phyloP scores from a whole-genome alignment of 2,113 vertebrate species.

The Cololabis saira region DNA sequence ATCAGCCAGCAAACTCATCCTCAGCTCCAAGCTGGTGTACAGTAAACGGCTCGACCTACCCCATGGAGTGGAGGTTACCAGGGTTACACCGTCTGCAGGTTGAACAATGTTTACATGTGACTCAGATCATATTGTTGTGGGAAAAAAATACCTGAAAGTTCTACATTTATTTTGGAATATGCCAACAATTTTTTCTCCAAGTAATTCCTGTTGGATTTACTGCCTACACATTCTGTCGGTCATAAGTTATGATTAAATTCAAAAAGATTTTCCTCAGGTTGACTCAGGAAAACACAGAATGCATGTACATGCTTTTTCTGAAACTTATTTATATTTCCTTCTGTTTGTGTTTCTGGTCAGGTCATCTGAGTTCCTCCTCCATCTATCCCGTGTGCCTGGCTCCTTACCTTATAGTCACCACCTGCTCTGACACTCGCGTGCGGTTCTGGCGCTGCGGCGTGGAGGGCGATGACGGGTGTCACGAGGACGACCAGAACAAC shows the following conservation, averaged over 20 bases:
- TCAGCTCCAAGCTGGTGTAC: constrained; percentile 94
- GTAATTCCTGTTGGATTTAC: too few species aligned
- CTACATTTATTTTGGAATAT: too few species aligned
- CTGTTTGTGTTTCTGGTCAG: constrained; percentile 63
- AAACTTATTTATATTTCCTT: background rate
- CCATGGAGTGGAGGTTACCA: constrained; percentile 90
- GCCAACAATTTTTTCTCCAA: too few species aligned
- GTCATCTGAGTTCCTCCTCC: constrained; percentile 97
- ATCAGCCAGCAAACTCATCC: constrained; percentile 97
- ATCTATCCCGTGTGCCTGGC: constrained; percentile 99
- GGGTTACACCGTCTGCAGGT: constrained; percentile 98
- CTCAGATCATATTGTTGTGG: too few species aligned
- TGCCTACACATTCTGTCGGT: too few species aligned
- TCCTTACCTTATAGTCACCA: constrained; percentile 96
- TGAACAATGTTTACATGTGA: constrained; percentile 5
- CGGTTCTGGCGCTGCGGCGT: constrained; percentile 95
- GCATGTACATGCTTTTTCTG: background rate
- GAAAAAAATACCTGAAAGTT: too few species aligned
- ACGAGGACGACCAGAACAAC: constrained; percentile 67
- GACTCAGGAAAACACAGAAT: background rate
- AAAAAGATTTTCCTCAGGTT: too few species aligned
- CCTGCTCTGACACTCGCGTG: constrained; percentile 94
- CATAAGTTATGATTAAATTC: too few species aligned
- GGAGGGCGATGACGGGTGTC: constrained; percentile 71
- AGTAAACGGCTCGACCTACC: constrained; percentile 92